A percentile compares a stretch with the other conserved stretches of the same genome.
These are phyloP conservation scores for Troglohyphantes excavatus DNA, from an alignment of 2,888 invertebrate genomes.

Conservation along the genomic window DNA sequence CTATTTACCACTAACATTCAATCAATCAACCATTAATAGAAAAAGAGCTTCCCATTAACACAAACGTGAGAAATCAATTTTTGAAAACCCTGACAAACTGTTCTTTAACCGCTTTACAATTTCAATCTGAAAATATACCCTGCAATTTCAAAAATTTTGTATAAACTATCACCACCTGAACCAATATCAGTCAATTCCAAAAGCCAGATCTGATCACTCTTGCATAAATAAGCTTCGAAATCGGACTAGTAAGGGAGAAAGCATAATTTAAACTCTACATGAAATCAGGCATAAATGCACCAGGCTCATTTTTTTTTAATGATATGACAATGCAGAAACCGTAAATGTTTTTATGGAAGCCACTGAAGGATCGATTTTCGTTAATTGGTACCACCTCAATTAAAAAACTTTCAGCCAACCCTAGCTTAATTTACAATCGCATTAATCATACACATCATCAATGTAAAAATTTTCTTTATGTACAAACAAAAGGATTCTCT, in stretches of 20 bases:
- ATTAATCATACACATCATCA: neutral
- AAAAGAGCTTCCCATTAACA: constrained; percentile 40
- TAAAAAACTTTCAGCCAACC: neutral
- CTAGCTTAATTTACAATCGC: neutral
- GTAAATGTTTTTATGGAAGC: too few species aligned
- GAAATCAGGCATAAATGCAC: neutral
- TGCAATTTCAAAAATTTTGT: neutral
- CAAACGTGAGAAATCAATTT: neutral
- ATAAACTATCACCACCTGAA: too few species aligned
- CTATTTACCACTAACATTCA: constrained; percentile 47
- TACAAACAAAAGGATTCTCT: constrained; percentile 20
- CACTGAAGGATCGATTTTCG: neutral
- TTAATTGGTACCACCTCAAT: neutral
- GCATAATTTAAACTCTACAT: neutral
- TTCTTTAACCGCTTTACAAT: neutral
- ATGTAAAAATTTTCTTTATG: constrained; percentile 27
- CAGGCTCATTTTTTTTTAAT: neutral
- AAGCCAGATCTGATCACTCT: too few species aligned
- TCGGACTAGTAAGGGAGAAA: neutral
- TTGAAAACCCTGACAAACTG: neutral
- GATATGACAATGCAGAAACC: too few species aligned
- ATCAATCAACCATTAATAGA: constrained; percentile 31
- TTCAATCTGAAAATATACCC: neutral
- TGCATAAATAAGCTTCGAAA: neutral
- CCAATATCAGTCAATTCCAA: neutral